These are phyloP conservation scores for Bursaphelenchus okinawaensis DNA, from an alignment of 2,888 invertebrate genomes.

Conservation along the genomic window DNA sequence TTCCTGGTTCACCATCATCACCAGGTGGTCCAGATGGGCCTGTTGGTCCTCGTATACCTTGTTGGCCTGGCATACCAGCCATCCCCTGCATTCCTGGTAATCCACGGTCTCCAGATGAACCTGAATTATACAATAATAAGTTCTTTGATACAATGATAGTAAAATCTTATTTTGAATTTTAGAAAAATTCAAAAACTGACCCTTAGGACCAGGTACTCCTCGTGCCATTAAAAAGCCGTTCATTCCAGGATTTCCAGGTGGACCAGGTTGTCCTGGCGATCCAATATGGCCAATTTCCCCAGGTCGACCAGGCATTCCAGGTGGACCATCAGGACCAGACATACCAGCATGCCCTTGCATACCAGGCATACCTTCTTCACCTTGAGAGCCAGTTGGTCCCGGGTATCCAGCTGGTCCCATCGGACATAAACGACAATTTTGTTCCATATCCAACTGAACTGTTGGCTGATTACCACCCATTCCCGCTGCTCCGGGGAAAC, in stretches of 20 bases:
- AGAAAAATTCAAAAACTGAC: neutral
- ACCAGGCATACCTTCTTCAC: neutral
- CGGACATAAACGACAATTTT: neutral
- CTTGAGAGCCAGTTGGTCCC: neutral
- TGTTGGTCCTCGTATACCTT: neutral
- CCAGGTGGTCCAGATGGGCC: neutral
- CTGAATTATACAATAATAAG: no score
- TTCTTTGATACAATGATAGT: no score
- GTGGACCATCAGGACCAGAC: neutral
- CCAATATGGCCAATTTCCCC: neutral
- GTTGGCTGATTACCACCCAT: neutral
- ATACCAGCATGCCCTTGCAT: neutral
- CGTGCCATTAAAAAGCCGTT: neutral
- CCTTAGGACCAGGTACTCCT: neutral
- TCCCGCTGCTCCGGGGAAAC: neutral
- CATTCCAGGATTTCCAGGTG: neutral
- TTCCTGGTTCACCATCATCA: neutral
- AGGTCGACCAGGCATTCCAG: neutral
- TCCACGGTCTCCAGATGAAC: neutral
- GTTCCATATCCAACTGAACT: neutral
- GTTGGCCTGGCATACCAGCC: neutral
- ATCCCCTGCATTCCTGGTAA: neutral
- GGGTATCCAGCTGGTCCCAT: neutral
- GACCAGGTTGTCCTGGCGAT: neutral
- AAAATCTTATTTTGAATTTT: no score